Evolutionary conservation across 2,113 vertebrate species (phyloP).

Genomic region (Montifringilla adamsi): DNA sequence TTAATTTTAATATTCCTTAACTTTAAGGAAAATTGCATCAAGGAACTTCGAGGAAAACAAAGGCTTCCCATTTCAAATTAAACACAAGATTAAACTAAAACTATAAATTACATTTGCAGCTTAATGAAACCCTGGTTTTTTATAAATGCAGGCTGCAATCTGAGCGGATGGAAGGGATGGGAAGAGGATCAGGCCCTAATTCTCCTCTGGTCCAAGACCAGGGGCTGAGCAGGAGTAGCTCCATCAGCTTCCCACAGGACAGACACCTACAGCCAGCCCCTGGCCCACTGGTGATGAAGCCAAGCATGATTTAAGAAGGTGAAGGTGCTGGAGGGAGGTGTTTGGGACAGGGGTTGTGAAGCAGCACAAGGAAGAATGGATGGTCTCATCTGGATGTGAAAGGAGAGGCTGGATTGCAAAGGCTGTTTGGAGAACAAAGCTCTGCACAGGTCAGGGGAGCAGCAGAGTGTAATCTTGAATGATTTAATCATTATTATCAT

Average conservation of each 20-base stretch:
- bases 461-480: background rate
- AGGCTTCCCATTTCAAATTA: background rate
- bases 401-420: background rate
- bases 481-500: background rate
- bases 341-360: background rate
- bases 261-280: background rate
- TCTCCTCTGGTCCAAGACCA: background rate
- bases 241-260: background rate
- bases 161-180: background rate
- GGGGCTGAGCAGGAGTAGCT: background rate
- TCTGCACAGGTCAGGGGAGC: background rate
- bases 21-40: background rate
- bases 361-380: background rate
- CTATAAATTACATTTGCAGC: background rate
- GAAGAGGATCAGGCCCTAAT: background rate
- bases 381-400: background rate
- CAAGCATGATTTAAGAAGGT: background rate
- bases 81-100: background rate
- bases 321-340: background rate
- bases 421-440: background rate
- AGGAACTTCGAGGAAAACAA: background rate
- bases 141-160: background rate
- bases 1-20: background rate
- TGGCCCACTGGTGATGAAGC: accelerated
- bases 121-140: background rate